These are phyloP conservation scores for Psilopsiagon aymara DNA, from an alignment of 2,113 vertebrate genomes.

Conservation along the genomic window DNA sequence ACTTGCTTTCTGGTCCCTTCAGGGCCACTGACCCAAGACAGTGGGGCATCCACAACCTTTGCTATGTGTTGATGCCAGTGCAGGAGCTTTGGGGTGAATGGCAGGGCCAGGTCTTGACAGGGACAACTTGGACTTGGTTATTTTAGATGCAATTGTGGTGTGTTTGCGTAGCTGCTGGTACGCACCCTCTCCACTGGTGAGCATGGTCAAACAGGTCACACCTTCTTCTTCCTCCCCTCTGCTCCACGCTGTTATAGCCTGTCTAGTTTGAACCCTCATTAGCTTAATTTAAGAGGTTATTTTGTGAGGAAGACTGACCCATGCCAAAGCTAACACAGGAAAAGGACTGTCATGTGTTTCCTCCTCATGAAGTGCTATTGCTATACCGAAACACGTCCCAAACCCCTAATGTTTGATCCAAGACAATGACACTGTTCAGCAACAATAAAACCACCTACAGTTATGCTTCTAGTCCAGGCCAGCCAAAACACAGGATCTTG, in stretches of 20 bases:
- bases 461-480: neutral
- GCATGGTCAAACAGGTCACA: neutral
- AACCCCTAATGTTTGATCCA: neutral
- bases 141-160: neutral
- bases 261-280: neutral
- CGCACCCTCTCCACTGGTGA: neutral
- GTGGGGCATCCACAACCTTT: fast-evolving
- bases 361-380: neutral
- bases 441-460: neutral
- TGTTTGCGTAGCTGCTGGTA: neutral
- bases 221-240: neutral
- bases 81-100: neutral
- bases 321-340: conserved; percentile 18
- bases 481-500: neutral
- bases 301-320: neutral
- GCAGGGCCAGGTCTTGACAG: neutral
- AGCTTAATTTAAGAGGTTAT: neutral
- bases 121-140: neutral
- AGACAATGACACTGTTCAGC: neutral
- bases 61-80: fast-evolving
- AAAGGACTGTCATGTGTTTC: conserved; percentile 8
- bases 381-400: neutral
- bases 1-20: neutral
- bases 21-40: neutral
- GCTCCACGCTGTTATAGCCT: fast-evolving